A percentile compares a stretch with the other conserved stretches of the same genome.
phyloP scores from a whole-genome alignment of 2,888 invertebrate genomes.

The Hoplodrina blanda region DNA sequence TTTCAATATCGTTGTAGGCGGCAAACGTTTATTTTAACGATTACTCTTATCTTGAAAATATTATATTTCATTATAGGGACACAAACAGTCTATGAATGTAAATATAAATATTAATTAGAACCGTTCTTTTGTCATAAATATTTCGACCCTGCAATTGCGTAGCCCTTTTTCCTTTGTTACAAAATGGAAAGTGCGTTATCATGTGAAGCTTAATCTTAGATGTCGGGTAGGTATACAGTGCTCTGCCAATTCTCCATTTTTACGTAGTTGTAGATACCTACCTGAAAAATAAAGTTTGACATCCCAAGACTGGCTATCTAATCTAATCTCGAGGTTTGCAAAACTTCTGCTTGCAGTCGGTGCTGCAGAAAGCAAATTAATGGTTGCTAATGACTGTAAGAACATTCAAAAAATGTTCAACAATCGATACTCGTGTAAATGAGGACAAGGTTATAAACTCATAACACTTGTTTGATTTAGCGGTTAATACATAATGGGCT shows the following conservation, averaged over 20 bases:
- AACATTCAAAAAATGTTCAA: slow-evolving; percentile 31
- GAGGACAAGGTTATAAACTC: slow-evolving; percentile 62
- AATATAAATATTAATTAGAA: slow-evolving; percentile 13
- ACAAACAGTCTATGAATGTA: not conserved
- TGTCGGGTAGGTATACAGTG: not conserved
- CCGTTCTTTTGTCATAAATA: slow-evolving; percentile 17
- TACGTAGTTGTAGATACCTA: not conserved
- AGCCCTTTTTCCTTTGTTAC: slow-evolving; percentile 55
- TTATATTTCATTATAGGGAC: slow-evolving; percentile 13
- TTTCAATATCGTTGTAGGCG: slow-evolving; percentile 8
- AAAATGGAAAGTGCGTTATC: slow-evolving; percentile 37
- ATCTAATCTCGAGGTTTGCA: not conserved
- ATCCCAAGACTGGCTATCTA: slow-evolving; percentile 3
- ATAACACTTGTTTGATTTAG: slow-evolving; percentile 60
- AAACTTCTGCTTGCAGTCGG: not conserved
- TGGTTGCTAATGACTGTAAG: not conserved
- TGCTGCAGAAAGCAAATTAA: slow-evolving; percentile 10
- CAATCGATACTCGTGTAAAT: slow-evolving; percentile 61
- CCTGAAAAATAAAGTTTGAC: not conserved
- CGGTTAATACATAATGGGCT: slow-evolving; percentile 55
- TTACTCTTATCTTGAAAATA: slow-evolving; percentile 24
- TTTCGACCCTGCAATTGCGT: slow-evolving; percentile 31
- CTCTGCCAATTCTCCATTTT: slow-evolving; percentile 1
- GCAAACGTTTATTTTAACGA: slow-evolving; percentile 39
- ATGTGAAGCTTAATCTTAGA: slow-evolving; percentile 18